These are phyloP conservation scores for Atta texana DNA, from an alignment of 1,140 invertebrate species.

Conservation along the genomic window DNA sequence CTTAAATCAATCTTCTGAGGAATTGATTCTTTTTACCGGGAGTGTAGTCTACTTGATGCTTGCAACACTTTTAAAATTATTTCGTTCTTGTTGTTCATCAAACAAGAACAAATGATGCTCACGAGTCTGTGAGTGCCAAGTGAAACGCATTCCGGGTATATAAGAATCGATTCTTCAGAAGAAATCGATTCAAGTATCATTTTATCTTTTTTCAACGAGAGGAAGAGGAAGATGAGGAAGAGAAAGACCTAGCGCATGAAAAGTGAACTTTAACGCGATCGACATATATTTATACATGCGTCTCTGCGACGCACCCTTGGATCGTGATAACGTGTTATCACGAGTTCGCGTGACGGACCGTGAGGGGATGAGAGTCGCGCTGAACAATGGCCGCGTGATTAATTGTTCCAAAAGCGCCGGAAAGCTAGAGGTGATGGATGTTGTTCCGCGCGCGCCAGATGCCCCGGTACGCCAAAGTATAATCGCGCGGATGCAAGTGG, in stretches of 20 bases:
- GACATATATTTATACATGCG: slow-evolving; percentile 62
- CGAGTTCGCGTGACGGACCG: slow-evolving; percentile 8
- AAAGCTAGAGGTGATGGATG: slow-evolving; percentile 71
- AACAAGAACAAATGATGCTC: too few species aligned
- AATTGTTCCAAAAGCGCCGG: slow-evolving; percentile 69
- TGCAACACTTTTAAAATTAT: too few species aligned
- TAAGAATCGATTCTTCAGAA: too few species aligned
- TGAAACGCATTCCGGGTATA: too few species aligned
- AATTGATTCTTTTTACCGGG: too few species aligned
- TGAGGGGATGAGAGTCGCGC: background rate
- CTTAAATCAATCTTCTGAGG: too few species aligned
- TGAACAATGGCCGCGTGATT: slow-evolving; percentile 70
- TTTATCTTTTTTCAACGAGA: too few species aligned
- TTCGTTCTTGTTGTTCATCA: too few species aligned
- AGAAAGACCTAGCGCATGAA: slow-evolving; percentile 24
- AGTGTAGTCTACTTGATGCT: too few species aligned
- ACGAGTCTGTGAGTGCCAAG: too few species aligned
- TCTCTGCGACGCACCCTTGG: slow-evolving; percentile 56
- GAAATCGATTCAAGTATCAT: too few species aligned
- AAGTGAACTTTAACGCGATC: slow-evolving; percentile 58
- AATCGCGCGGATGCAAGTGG: slow-evolving; percentile 40
- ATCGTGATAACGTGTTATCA: slow-evolving; percentile 71
- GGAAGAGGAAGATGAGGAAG: background rate
- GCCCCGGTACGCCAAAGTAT: slow-evolving; percentile 55
- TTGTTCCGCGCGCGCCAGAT: slow-evolving; percentile 56